Evolutionary conservation across 1,140 invertebrate genomes (phyloP).

Genomic region (Drosophila quadrilineata): DNA sequence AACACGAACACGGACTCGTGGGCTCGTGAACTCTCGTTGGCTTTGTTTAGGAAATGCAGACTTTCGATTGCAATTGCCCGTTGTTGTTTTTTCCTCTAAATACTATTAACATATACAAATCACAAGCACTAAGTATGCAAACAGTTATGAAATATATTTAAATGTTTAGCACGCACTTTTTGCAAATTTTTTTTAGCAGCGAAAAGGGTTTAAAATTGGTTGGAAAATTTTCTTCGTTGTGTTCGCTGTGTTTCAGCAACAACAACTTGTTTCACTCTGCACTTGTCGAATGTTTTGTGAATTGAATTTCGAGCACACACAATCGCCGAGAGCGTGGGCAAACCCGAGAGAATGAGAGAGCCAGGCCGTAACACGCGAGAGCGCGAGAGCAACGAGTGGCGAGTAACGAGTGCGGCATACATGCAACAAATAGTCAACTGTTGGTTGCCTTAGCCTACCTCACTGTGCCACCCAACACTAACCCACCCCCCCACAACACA

Average conservation of each 20-base stretch:
- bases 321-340: neutral
- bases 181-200: constrained; percentile 27
- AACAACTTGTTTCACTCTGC: constrained; percentile 79
- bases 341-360: constrained; percentile 9
- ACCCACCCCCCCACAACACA: neutral
- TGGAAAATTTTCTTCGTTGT: constrained; percentile 51
- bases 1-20: constrained; percentile 18
- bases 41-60: constrained; percentile 77
- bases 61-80: constrained; percentile 40
- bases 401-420: constrained; percentile 44
- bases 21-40: constrained; percentile 48
- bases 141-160: neutral
- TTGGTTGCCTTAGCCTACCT: constrained; percentile 77
- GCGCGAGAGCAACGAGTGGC: constrained; percentile 30
- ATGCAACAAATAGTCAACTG: constrained; percentile 79
- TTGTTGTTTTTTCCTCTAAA: constrained; percentile 10
- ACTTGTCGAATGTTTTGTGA: constrained; percentile 79
- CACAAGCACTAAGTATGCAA: neutral
- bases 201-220: constrained; percentile 18
- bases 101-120: neutral
- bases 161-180: constrained; percentile 18
- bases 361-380: neutral
- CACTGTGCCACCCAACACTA: constrained; percentile 49
- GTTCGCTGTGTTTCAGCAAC: constrained; percentile 74
- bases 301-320: constrained; percentile 35